Base-by-base conservation (phyloP, 2,888 invertebrate genomes). In the Mongoloraphidia duomilia region DNA sequence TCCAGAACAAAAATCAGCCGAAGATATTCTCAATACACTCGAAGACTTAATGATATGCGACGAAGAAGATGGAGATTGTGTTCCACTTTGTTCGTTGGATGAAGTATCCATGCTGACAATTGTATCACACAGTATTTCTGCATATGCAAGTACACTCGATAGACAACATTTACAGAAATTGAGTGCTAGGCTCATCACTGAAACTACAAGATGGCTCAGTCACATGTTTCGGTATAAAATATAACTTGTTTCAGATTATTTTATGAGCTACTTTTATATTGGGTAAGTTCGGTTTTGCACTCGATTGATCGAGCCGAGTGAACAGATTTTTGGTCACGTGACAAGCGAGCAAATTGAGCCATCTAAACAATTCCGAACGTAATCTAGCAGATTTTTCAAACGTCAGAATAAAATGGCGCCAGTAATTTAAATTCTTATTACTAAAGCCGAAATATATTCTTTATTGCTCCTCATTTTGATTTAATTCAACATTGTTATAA, bases 121-220 rank as follows among this genome's bases (percentile, higher is more conserved):
- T 47, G 75, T 90, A 17, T 83, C 90, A n/a, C 92, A 93, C 65
- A 86, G 88, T 62, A 76, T 94, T 56, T 82, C 86, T 5, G 91
- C 93, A 1, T 84, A 89, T 62, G 80, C 90, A 54, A 83, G 87
- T n/a, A 82, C 87, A 47, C 66, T 94, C 54, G 88, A 90, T 54
- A 74, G 85, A 41, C 73, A 76, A 54, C 84, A 89, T 65, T 76
- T 92, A 47, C 80, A 86, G 49, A 79, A 84, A 58, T 74, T 94
- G 14, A 84, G 88, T 40, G 80, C 82, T 39, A 81, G 86, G 59
- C 79, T 94, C 56, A 83, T 86, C 1, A 82, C 83, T 34, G 93
- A 93, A 62, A 87, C 89, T 1, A 86, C 88, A 5, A 71, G 87
- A 56, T 93, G 93, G 93, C 72, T 93, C 59, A 80, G 87, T 47